A percentile compares a stretch with the other conserved stretches of the same genome.
Conservation (phyloP, 2,113 vertebrate species). For the Nesoenas mayeri region DNA sequence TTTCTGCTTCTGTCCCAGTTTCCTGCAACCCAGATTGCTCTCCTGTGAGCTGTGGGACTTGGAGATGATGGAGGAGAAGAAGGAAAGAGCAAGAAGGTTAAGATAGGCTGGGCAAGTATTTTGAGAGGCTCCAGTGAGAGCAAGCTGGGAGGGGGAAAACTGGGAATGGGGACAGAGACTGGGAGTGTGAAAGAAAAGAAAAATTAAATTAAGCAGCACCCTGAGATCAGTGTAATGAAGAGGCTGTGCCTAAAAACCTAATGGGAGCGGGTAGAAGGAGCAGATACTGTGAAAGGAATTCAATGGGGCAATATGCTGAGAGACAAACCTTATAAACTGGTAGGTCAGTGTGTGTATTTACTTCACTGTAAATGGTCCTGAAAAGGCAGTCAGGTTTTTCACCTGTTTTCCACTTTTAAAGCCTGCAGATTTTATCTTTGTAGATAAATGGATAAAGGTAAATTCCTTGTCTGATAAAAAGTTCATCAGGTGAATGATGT, state of each 20-base stretch:
- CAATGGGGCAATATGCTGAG: not conserved
- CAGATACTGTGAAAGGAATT: not conserved
- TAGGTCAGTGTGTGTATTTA: not conserved
- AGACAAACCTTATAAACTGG: not conserved
- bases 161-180: not conserved
- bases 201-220: not conserved
- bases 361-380: not conserved
- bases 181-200: not conserved
- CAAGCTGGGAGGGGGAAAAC: not conserved
- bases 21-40: not conserved
- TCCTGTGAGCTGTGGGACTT: not conserved
- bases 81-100: not conserved
- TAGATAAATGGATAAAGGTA: not conserved
- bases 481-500: constrained; percentile 29
- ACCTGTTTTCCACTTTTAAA: not conserved
- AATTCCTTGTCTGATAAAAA: constrained; percentile 44
- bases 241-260: not conserved
- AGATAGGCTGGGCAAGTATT: not conserved
- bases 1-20: not conserved
- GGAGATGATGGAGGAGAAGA: not conserved
- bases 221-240: not conserved
- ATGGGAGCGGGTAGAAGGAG: not conserved
- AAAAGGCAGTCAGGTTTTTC: not conserved
- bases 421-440: not conserved
- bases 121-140: not conserved